Conservation (phyloP, 1,140 invertebrate genomes). For the Sycobia sp. region DNA sequence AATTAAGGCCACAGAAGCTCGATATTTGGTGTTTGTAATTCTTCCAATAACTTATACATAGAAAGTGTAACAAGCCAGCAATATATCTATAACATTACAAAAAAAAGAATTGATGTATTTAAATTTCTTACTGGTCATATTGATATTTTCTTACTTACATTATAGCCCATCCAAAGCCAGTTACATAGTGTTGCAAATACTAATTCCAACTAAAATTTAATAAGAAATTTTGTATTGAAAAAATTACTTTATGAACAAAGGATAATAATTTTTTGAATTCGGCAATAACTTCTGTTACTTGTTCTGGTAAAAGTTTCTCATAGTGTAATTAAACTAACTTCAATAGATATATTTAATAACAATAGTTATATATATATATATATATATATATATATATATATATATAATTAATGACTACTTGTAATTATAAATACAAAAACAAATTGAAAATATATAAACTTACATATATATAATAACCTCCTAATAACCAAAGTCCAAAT, state of each 20-base stretch:
- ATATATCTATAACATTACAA: constrained; percentile 72
- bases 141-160: constrained; percentile 68
- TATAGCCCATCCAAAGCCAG: constrained; percentile 82
- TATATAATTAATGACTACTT: not conserved
- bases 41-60: constrained; percentile 79
- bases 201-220: constrained; percentile 72
- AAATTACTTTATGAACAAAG: too few relatives aligned
- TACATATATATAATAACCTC: constrained; percentile 89
- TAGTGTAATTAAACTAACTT: too few relatives aligned
- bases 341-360: too few relatives aligned
- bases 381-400: not conserved
- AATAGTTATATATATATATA: not conserved
- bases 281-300: too few relatives aligned
- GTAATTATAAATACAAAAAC: not conserved
- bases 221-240: constrained; percentile 32
- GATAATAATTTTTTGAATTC: too few relatives aligned
- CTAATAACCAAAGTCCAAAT: constrained; percentile 82
- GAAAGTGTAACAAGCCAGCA: constrained; percentile 84
- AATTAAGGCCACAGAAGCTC: constrained; percentile 74
- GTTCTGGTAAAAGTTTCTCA: too few relatives aligned
- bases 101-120: constrained; percentile 26
- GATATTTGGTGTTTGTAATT: constrained; percentile 85
- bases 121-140: constrained; percentile 25
- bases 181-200: constrained; percentile 75
- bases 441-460: constrained; percentile 54